Conservation (phyloP, 2,113 vertebrate genomes). For the Chroicocephalus ridibundus region DNA sequence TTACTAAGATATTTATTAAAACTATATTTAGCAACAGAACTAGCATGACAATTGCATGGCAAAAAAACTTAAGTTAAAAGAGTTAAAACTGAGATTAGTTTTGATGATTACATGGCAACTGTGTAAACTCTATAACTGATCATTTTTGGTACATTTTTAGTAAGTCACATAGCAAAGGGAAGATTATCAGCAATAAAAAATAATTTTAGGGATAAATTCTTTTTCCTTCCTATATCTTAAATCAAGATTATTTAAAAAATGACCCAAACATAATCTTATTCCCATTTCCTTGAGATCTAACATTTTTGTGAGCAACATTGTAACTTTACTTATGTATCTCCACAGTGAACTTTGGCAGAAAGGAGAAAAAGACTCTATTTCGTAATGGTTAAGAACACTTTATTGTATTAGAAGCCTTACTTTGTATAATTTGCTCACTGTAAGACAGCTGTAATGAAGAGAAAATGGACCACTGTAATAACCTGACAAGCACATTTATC, state of each 20-base stretch:
- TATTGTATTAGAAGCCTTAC: background rate
- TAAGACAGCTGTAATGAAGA: background rate
- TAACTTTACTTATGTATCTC: background rate
- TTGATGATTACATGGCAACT: background rate
- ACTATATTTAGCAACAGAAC: background rate
- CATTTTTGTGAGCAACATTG: background rate
- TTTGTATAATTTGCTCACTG: background rate
- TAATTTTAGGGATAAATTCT: background rate
- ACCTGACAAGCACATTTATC: background rate
- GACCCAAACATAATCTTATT: background rate
- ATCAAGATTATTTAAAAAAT: background rate
- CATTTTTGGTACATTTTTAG: background rate
- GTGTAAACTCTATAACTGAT: accelerated
- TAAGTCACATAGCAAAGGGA: background rate
- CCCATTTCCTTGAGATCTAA: background rate
- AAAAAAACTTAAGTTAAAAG: background rate
- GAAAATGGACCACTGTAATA: background rate
- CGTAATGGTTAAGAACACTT: background rate
- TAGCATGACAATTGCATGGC: background rate
- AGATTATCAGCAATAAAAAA: background rate
- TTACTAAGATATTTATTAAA: background rate
- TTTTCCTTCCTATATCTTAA: background rate
- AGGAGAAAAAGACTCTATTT: background rate
- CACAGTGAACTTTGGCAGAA: background rate
- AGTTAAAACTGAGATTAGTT: background rate